Evolutionary conservation across 2,113 vertebrate genomes (phyloP), one percentile per base, ranked within the genome.

Genomic region (Hippopotamus amphibius): DNA sequence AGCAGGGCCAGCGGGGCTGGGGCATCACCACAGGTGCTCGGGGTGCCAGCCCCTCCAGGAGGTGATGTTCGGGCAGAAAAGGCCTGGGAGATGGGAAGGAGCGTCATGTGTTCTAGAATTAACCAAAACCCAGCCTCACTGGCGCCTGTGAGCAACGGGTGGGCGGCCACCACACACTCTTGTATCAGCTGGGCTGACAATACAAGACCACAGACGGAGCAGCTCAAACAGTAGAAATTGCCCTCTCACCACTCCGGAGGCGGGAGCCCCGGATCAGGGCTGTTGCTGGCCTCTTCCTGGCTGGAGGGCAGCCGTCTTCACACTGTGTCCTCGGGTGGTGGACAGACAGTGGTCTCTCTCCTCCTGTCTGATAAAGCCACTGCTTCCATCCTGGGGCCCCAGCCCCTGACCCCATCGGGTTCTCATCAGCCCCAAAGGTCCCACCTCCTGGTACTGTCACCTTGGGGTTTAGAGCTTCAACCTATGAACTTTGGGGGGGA

Each of bases 301-400:
- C 41, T 48, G 5, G 4, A 6, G 61, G 59, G 30, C 26, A 21
- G 19, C 46, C 6, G 5, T n/a, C n/a, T 3, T 33, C 37, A 59
- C 0, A 0, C 46, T 22, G 21, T 7, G 4, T 24, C 48, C n/a
- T 41, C 0, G 1, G 28, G 28, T 33, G 46, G 48, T 11, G 0
- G 74, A 33, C 61, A 11, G 22, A 53, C 48, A 10, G 33, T 2
- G 10, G 2, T 50, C 55, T 71, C 65, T 63, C 24, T 48, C 24
- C 53, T 55, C 76, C 30, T n/a, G 74, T 53, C 72, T 66, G 48
- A 43, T 17, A 46, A 81, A 57, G 85, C 26, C 55, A 72, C 55
- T 10, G 11, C n/a, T 66, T 11, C 48, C 50, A 37, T 19, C 1
- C 5, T 8, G 11, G 15, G 37, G 21, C 10, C 14, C 15, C 48